A percentile compares a stretch with the other conserved stretches of the same genome.
These are phyloP conservation scores for Hyperoplus immaculatus DNA, from an alignment of 2,797 vertebrate genomes.

Conservation along the genomic window DNA sequence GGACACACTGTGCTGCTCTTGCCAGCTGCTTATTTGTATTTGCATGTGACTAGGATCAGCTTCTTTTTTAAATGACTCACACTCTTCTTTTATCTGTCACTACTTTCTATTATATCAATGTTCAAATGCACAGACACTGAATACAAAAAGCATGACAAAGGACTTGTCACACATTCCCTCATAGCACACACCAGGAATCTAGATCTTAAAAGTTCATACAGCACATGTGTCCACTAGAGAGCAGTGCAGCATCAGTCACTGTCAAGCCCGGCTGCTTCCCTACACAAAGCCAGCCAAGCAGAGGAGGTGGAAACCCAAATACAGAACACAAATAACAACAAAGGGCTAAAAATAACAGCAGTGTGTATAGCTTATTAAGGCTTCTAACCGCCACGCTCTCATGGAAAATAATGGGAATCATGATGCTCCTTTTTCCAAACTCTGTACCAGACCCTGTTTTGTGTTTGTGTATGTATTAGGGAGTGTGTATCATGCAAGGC, in stretches of 20 bases:
- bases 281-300: constrained; percentile 33
- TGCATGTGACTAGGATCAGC: not conserved
- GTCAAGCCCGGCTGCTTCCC: constrained; percentile 33
- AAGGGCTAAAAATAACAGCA: constrained; percentile 47
- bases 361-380: constrained; percentile 20
- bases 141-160: constrained; percentile 6
- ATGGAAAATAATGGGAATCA: not conserved
- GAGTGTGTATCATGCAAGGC: not conserved
- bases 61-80: not conserved
- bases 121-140: not conserved
- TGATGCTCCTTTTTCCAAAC: not conserved
- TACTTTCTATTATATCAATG: not conserved
- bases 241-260: constrained; percentile 68
- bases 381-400: not conserved
- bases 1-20: not conserved
- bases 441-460: not conserved
- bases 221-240: constrained; percentile 78
- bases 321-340: constrained; percentile 43
- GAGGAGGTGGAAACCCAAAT: constrained; percentile 48
- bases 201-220: constrained; percentile 25
- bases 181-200: constrained; percentile 25
- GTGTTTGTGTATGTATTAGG: not conserved
- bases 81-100: not conserved
- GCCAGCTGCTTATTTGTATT: not conserved
- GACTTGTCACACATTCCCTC: not conserved